Conservation (phyloP, 1,140 invertebrate species). For the Drosophila insularis region DNA sequence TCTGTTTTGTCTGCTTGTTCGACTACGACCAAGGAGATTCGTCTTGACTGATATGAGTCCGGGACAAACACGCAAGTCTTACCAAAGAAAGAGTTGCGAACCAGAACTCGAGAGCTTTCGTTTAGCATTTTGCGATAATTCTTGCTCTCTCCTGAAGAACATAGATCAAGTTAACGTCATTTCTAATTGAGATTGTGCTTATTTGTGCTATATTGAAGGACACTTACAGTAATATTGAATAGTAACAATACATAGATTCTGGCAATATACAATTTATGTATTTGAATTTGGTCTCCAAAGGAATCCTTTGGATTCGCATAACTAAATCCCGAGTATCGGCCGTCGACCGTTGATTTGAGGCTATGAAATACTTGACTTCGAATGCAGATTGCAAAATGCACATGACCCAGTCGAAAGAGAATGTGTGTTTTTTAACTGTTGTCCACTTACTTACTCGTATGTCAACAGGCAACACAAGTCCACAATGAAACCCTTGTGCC, state of each 20-base stretch:
- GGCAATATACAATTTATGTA: not conserved
- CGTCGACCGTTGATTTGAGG: slow-evolving; percentile 5
- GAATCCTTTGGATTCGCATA: too few species aligned
- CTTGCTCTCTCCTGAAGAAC: not conserved
- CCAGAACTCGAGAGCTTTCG: slow-evolving; percentile 25
- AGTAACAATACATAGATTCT: not conserved
- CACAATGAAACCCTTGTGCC: slow-evolving; percentile 30
- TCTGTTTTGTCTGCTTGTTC: slow-evolving; percentile 55
- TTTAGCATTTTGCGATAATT: slow-evolving; percentile 61
- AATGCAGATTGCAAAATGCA: slow-evolving; percentile 15
- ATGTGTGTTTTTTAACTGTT: slow-evolving; percentile 27
- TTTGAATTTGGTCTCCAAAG: too few species aligned
- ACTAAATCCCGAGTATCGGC: not conserved
- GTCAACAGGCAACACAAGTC: slow-evolving; percentile 43
- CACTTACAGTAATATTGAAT: slow-evolving; percentile 9
- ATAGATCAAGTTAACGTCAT: slow-evolving; percentile 26
- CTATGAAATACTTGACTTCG: slow-evolving; percentile 18
- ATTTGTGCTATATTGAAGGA: slow-evolving; percentile 19
- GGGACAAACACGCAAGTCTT: slow-evolving; percentile 70
- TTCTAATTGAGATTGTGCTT: slow-evolving; percentile 51
- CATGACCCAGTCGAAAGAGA: slow-evolving; percentile 9
- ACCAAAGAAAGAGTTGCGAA: not conserved
- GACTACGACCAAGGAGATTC: slow-evolving; percentile 51
- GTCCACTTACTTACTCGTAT: slow-evolving; percentile 51
- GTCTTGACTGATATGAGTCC: slow-evolving; percentile 73